A percentile compares a stretch with the other conserved stretches of the same genome.
Evolutionary conservation across 2,113 vertebrate genomes (phyloP).

Genomic region (Sapayoa aenigma): DNA sequence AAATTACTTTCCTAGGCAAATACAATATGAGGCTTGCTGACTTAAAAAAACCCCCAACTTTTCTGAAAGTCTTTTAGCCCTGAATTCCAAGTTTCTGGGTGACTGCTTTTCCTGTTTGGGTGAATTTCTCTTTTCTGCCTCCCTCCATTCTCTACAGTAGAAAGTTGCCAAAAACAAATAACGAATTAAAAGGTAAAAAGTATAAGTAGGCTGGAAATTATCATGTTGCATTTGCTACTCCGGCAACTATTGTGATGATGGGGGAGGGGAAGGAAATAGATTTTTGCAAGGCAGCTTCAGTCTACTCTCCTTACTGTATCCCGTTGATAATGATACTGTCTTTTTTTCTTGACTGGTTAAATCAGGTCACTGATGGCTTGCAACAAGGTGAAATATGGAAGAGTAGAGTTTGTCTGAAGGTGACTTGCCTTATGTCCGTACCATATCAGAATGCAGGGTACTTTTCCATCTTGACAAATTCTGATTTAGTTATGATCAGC

Average conservation of each 20-base stretch:
- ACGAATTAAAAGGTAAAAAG: not conserved
- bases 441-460: not conserved
- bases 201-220: not conserved
- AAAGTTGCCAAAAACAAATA: not conserved
- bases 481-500: not conserved
- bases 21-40: not conserved
- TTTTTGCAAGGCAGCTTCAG: not conserved
- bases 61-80: not conserved
- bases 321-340: not conserved
- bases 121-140: not conserved
- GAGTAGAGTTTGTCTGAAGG: not conserved
- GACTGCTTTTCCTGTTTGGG: not conserved
- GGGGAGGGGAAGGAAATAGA: not conserved
- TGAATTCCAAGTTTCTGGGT: not conserved
- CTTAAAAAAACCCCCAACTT: not conserved
- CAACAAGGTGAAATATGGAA: not conserved
- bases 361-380: not conserved
- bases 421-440: not conserved
- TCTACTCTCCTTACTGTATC: not conserved
- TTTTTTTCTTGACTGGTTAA: not conserved
- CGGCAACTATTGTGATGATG: not conserved
- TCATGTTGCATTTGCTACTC: not conserved
- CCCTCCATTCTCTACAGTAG: not conserved
- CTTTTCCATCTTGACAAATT: not conserved
- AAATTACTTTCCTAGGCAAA: not conserved